phyloP scores from a whole-genome alignment of 2,888 invertebrate species.

The Caenorhabditis sp. region DNA sequence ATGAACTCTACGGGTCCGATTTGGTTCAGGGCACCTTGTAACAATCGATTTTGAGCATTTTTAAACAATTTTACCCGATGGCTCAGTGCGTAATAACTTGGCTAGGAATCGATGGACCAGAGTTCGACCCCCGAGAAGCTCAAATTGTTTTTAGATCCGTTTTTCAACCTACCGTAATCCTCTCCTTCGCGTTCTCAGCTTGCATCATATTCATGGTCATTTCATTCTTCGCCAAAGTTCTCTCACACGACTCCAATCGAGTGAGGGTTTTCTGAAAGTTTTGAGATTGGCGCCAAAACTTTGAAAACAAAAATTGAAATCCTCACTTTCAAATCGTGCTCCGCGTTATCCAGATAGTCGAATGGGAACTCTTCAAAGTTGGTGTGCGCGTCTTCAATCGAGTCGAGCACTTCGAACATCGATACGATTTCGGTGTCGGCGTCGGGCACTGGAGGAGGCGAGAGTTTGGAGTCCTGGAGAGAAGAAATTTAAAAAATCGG shows the following conservation, averaged over 20 bases:
- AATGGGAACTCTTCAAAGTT: constrained; percentile 75
- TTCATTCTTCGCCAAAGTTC: constrained; percentile 69
- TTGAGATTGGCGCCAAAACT: neutral
- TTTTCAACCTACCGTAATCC: constrained; percentile 48
- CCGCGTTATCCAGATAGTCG: constrained; percentile 68
- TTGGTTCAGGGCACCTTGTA: neutral
- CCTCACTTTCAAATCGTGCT: constrained; percentile 64
- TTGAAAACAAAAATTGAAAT: too few relatives aligned
- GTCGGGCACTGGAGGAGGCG: constrained; percentile 12
- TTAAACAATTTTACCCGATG: neutral
- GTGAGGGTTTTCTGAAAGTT: constrained; percentile 63
- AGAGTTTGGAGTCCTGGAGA: constrained; percentile 24
- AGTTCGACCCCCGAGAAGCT: too few relatives aligned
- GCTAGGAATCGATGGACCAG: too few relatives aligned
- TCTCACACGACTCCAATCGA: constrained; percentile 67
- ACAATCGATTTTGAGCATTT: neutral
- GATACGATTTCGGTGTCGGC: constrained; percentile 47
- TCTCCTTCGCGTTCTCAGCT: constrained; percentile 71
- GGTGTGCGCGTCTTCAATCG: constrained; percentile 69
- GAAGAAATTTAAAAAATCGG: neutral
- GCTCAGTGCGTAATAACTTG: too few relatives aligned
- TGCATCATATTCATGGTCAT: constrained; percentile 81
- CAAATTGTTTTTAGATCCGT: neutral
- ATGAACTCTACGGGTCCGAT: neutral
- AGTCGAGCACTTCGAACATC: constrained; percentile 67